Evolutionary conservation across 2,888 invertebrate genomes (phyloP).

Genomic region (Bruchidius siliquastri): DNA sequence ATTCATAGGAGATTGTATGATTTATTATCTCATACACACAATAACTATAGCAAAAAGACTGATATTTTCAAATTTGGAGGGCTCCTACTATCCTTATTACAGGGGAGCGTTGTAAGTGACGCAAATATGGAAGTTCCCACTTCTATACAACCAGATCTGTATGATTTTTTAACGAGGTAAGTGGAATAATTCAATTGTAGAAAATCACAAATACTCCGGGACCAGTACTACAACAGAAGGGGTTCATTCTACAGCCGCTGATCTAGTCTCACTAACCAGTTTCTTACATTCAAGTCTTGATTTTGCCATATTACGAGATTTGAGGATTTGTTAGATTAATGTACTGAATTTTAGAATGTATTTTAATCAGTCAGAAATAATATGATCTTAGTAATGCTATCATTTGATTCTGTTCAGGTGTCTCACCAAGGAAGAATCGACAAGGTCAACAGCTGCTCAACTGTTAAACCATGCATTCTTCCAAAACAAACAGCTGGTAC

Average conservation of each 20-base stretch:
- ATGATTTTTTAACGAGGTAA: conserved; percentile 70
- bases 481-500: conserved; percentile 44
- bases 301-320: too few species aligned
- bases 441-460: conserved; percentile 71
- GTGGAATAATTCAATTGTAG: conserved; percentile 12
- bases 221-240: too few species aligned
- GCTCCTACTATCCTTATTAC: conserved; percentile 61
- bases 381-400: too few species aligned
- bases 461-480: conserved; percentile 71
- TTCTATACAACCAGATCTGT: conserved; percentile 57
- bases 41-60: conserved; percentile 58
- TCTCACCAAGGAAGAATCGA: conserved; percentile 63
- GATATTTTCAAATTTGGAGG: conserved; percentile 72
- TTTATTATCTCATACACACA: conserved; percentile 40
- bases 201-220: too few species aligned
- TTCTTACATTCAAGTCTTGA: too few species aligned
- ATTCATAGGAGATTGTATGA: conserved; percentile 64
- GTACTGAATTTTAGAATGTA: too few species aligned
- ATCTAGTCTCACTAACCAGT: too few species aligned
- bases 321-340: too few species aligned
- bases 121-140: conserved; percentile 55
- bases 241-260: too few species aligned
- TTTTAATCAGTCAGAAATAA: too few species aligned
- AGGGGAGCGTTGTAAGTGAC: conserved; percentile 49
- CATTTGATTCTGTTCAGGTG: conserved; percentile 50